These are phyloP conservation scores for Agrochola litura DNA, from an alignment of 2,888 invertebrate genomes.

Conservation along the genomic window DNA sequence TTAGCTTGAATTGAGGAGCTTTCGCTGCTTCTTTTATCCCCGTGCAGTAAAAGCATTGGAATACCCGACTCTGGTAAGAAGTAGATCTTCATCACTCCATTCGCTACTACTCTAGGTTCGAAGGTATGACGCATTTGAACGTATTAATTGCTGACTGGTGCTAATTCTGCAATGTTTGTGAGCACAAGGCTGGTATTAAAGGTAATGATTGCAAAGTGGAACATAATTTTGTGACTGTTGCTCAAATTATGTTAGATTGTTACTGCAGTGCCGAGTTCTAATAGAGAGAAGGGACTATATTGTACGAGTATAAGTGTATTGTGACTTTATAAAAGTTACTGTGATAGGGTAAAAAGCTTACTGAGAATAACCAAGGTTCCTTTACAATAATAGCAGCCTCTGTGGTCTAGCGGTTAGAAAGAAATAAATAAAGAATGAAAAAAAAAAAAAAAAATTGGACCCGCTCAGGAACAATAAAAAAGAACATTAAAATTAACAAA, in stretches of 20 bases:
- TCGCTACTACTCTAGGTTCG: background rate
- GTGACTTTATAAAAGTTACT: background rate
- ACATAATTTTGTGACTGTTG: background rate
- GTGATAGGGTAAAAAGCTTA: background rate
- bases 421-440: too few species aligned
- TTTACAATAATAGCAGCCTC: background rate
- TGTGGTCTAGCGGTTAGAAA: too few species aligned
- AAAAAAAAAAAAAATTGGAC: too few species aligned
- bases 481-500: too few species aligned
- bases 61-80: background rate
- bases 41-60: background rate
- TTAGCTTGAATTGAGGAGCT: background rate
- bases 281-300: background rate
- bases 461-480: too few species aligned
- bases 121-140: background rate
- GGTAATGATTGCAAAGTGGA: background rate
- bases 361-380: background rate
- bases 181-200: background rate
- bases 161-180: conserved; percentile 23
- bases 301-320: background rate
- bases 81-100: background rate
- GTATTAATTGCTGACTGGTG: conserved; percentile 11
- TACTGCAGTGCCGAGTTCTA: background rate
- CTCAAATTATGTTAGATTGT: background rate
- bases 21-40: background rate